Evolutionary conservation across 2,888 invertebrate genomes (phyloP).

Genomic region (Lepeophtheirus nordmannii): DNA sequence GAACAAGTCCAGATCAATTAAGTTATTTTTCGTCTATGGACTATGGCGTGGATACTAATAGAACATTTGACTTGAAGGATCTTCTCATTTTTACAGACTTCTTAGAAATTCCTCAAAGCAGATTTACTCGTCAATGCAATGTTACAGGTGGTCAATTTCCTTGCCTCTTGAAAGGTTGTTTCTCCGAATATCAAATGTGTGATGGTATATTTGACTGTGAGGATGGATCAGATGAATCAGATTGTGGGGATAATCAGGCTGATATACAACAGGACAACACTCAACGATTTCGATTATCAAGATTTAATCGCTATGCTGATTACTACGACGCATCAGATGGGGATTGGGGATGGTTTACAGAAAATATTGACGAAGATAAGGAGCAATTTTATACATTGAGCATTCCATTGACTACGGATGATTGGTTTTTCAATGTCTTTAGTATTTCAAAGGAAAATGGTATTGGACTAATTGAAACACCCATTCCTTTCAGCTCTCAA

Average conservation of each 20-base stretch:
- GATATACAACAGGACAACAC: slow-evolving; percentile 19
- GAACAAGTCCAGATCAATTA: slow-evolving; percentile 16
- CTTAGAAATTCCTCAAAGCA: slow-evolving; percentile 17
- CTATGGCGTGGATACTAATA: slow-evolving; percentile 39
- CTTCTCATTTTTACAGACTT: slow-evolving; percentile 72
- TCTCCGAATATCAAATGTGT: slow-evolving; percentile 34
- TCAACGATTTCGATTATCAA: slow-evolving; percentile 24
- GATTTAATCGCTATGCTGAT: slow-evolving; percentile 30
- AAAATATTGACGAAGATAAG: slow-evolving; percentile 31
- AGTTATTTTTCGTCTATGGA: slow-evolving; percentile 35
- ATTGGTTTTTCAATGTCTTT: slow-evolving; percentile 41
- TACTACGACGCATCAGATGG: slow-evolving; percentile 35
- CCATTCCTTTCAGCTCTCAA: slow-evolving; percentile 29
- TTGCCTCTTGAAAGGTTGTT: slow-evolving; percentile 36
- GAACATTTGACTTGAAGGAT: slow-evolving; percentile 47
- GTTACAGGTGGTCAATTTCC: slow-evolving; percentile 28
- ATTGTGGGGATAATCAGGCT: slow-evolving; percentile 31
- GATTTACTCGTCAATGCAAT: slow-evolving; percentile 19
- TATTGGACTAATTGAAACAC: slow-evolving; percentile 38
- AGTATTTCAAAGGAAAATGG: slow-evolving; percentile 39
- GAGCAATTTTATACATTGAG: slow-evolving; percentile 33
- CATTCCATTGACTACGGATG: slow-evolving; percentile 35
- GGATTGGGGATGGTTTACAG: slow-evolving; percentile 36
- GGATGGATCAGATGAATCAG: slow-evolving; percentile 35
- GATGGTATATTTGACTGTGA: slow-evolving; percentile 37